Base-by-base conservation (phyloP, 2,888 invertebrate species). In the Rhyacophila evoluta region DNA sequence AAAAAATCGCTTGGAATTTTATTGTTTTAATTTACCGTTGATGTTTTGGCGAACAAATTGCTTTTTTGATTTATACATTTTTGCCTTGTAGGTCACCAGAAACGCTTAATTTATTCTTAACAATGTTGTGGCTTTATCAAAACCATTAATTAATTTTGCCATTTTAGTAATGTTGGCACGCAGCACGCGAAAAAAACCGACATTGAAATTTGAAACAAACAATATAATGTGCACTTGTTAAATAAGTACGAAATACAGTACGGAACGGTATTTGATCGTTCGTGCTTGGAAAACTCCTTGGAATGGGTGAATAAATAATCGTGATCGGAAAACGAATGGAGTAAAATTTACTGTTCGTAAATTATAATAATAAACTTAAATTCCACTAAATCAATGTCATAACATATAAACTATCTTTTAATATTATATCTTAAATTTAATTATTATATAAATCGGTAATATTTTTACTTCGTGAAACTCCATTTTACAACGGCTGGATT, bases 61-160 rank as follows among this genome's bases (percentile, higher is more conserved):
- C 1, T 1, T 25, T 41, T 41, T 19, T 19, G 19, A 41, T 41
- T 25, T 8, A 19, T 55, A 55, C 8, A 25, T 19, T 8, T 55
- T 0, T 8, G 1, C 19, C 55, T 25, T 55, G 19, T 55, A 55
- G 55, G 55, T 55, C 55, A 55, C 55, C 15, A 25, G 15, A 41
- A 55, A 55, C 25, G 25, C 55, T 55, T 25, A 55, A 55, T 55
- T 25, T 55, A 55, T 55, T 55, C 55, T 55, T 55, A 55, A 55
- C 55, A 25, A 55, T 55, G 55, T 25, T 55, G 19, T 55, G 25
- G 55, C 55, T 55, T 55, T 55, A 55, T 55, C 41, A 8, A 8
- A 55, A 55, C 25, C 55, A 55, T 25, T 55, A 55, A 19, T 55
- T 25, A 55, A 55, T 55, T 55, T 55, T 55, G 19, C 55, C 55